A percentile compares a stretch with the other conserved stretches of the same genome.
These are phyloP conservation scores for Pithys albifrons DNA, from an alignment of 2,113 vertebrate genomes.

Conservation along the genomic window DNA sequence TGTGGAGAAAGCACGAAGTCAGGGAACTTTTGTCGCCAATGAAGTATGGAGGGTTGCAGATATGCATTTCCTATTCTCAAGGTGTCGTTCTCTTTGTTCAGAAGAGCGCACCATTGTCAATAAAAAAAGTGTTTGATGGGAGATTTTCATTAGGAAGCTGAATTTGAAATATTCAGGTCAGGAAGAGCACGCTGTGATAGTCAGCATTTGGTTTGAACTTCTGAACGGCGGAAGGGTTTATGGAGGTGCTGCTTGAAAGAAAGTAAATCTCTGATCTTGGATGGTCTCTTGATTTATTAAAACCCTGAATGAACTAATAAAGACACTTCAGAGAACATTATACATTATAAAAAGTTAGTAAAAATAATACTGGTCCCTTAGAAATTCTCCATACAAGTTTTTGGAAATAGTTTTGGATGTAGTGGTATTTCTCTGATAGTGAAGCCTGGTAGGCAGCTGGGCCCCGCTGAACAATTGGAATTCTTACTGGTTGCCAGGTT, in stretches of 20 bases:
- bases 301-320: slow-evolving; percentile 33
- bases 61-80: slow-evolving; percentile 16
- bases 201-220: slow-evolving; percentile 42
- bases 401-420: neutral
- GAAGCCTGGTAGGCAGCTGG: neutral
- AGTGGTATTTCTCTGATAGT: neutral
- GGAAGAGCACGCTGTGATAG: slow-evolving; percentile 28
- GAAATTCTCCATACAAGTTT: slow-evolving; percentile 10
- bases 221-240: slow-evolving; percentile 10
- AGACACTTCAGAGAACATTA: slow-evolving; percentile 45
- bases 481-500: neutral
- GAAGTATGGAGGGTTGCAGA: slow-evolving; percentile 19
- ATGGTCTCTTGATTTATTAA: slow-evolving; percentile 46
- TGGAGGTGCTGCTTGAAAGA: slow-evolving; percentile 28
- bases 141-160: slow-evolving; percentile 41
- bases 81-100: slow-evolving; percentile 32
- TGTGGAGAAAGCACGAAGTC: slow-evolving; percentile 31
- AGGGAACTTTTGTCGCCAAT: slow-evolving; percentile 27
- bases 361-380: neutral
- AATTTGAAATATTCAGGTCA: slow-evolving; percentile 59
- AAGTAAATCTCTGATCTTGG: slow-evolving; percentile 13
- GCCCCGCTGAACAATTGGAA: slow-evolving; percentile 22
- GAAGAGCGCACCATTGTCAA: slow-evolving; percentile 31
- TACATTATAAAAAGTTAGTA: slow-evolving; percentile 9
- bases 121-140: slow-evolving; percentile 29